Conservation (phyloP, 30 jellyfish, hydroid and myxozoan genomes). For the Hydractinia echinata region DNA sequence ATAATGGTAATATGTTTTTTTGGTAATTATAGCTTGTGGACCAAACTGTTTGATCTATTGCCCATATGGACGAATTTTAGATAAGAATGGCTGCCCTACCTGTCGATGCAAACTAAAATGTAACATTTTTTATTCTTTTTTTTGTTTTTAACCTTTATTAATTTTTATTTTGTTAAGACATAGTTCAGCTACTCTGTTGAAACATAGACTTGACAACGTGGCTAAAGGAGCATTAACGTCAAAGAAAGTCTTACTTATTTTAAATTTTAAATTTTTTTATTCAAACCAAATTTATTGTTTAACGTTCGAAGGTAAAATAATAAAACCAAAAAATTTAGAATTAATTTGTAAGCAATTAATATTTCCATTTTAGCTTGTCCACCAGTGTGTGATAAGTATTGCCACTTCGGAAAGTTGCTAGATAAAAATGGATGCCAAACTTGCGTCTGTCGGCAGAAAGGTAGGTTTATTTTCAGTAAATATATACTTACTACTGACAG, state of each 20-base stretch:
- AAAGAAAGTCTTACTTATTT: no score
- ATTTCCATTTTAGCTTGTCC: not conserved
- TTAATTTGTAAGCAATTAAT: no score
- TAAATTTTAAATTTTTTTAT: no score
- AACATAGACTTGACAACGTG: no score
- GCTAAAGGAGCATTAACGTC: no score
- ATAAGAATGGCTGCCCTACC: conserved; percentile 6
- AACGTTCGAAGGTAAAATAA: no score
- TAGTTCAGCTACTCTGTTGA: no score
- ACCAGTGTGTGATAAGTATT: conserved; percentile 8
- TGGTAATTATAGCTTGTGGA: not conserved
- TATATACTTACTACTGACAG: no score
- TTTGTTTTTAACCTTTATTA: not conserved
- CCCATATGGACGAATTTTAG: conserved; percentile 28
- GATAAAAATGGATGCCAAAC: conserved; percentile 17
- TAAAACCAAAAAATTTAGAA: no score
- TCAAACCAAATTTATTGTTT: no score
- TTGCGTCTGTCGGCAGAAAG: not conserved
- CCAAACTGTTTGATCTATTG: conserved; percentile 12
- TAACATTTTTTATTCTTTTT: not conserved
- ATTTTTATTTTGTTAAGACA: no score
- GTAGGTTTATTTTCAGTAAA: no score
- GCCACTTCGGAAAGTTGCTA: conserved; percentile 24
- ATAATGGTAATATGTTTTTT: not conserved
- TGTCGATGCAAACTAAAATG: conserved; percentile 1